These are phyloP conservation scores for Chelonus formosanus DNA, from an alignment of 2,888 invertebrate species.

Conservation along the genomic window DNA sequence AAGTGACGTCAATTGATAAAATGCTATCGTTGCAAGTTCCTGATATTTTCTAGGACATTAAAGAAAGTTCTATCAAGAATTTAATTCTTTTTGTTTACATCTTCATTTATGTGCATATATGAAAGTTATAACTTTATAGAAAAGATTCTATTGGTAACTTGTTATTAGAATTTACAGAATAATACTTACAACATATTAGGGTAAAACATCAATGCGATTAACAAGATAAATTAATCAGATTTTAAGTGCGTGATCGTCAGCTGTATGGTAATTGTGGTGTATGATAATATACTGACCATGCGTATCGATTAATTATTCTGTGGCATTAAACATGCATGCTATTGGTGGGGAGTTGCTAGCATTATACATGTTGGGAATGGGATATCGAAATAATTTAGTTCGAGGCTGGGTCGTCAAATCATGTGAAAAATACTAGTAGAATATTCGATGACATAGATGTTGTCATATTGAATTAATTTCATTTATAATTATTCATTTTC, in stretches of 20 bases:
- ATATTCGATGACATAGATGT: neutral
- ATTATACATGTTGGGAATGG: slow-evolving; percentile 35
- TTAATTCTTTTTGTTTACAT: too few species aligned
- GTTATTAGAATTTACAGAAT: neutral
- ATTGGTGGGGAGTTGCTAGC: slow-evolving; percentile 33
- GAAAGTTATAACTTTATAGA: too few species aligned
- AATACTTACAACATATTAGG: neutral
- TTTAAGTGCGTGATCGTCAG: slow-evolving; percentile 14
- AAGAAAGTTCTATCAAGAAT: too few species aligned
- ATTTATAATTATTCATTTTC: too few species aligned
- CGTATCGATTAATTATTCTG: slow-evolving; percentile 41
- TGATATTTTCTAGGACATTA: too few species aligned
- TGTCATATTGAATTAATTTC: too few species aligned
- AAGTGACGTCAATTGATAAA: too few species aligned
- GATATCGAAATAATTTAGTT: neutral
- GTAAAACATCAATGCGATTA: neutral
- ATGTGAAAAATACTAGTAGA: neutral
- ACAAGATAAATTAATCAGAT: slow-evolving; percentile 9
- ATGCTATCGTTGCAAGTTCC: too few species aligned
- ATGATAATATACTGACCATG: slow-evolving; percentile 38
- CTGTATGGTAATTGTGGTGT: slow-evolving; percentile 34
- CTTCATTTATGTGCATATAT: too few species aligned
- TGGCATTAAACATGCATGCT: slow-evolving; percentile 41
- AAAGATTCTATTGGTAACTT: slow-evolving; percentile 2
- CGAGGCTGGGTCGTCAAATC: too few species aligned